phyloP scores from a whole-genome alignment of 1,140 invertebrate genomes.

The Halotydeus destructor region DNA sequence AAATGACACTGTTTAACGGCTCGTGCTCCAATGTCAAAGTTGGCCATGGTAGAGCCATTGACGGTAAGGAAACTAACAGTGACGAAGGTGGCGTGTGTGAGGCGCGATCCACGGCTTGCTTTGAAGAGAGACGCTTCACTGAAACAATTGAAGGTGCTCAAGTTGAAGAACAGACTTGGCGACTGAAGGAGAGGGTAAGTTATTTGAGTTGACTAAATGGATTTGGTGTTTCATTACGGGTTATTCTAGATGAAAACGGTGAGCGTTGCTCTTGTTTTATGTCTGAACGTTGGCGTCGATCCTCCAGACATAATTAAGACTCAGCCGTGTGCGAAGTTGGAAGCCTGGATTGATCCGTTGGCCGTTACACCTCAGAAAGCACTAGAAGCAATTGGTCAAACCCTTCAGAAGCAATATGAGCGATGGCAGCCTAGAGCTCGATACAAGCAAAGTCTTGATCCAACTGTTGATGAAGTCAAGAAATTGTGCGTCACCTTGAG shows the following conservation, averaged over 20 bases:
- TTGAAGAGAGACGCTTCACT: too few relatives aligned
- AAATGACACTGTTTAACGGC: too few relatives aligned
- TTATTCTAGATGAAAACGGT: constrained; percentile 80
- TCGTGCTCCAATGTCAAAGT: too few relatives aligned
- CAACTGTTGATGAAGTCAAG: constrained; percentile 92
- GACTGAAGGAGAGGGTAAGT: constrained; percentile 69
- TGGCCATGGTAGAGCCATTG: too few relatives aligned
- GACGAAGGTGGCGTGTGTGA: too few relatives aligned
- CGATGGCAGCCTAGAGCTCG: constrained; percentile 88
- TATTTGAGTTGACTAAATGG: constrained; percentile 1
- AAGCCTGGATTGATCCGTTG: constrained; percentile 79
- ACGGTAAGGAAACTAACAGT: too few relatives aligned
- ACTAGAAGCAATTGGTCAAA: constrained; percentile 69
- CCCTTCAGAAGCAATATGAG: constrained; percentile 87
- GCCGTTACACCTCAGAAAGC: constrained; percentile 77
- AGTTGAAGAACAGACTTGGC: constrained; percentile 41
- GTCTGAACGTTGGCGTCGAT: constrained; percentile 95
- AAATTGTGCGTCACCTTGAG: constrained; percentile 82
- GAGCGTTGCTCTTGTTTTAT: constrained; percentile 92
- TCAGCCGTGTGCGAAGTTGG: constrained; percentile 76
- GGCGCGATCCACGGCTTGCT: too few relatives aligned
- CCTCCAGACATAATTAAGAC: constrained; percentile 95
- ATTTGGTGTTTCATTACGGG: constrained; percentile 7
- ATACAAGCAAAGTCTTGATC: constrained; percentile 89
- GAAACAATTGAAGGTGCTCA: too few relatives aligned